Evolutionary conservation across 2,888 invertebrate species (phyloP), one percentile per base, ranked within the genome.

Genomic region (Drosophila vallismaia): DNA sequence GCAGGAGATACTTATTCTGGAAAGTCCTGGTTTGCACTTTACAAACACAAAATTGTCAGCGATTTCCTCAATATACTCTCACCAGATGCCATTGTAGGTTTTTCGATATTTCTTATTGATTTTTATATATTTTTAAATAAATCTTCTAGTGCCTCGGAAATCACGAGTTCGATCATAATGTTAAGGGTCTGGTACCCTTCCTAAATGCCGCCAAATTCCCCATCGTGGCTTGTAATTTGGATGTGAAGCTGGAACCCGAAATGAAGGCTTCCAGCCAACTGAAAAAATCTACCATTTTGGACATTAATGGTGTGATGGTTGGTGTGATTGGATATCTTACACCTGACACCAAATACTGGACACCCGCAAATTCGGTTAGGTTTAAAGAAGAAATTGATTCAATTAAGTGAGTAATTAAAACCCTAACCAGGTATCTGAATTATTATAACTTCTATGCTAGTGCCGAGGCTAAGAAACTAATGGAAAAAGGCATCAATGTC

Each of bases 1-100:
- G 98, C 97, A 0, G 98, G 98, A 0, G 98, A 98, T 91, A 97
- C 97, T 0, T 98, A 95, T 90, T 97, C 97, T 0, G 98, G 98
- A 0, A 96, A 97, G 0, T 93, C 96, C 0, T 98, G 97, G 96
- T 98, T 96, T 92, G 95, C 95, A 3, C 92, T 96, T 7, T 96
- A 95, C 92, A 96, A 96, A 84, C 96, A 96, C 94, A 93, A 93
- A 77, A 95, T 97, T 10, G 95, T 96, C 0, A 93, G 95, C 0
- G 94, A 94, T 51, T 96, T 98, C 87, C 92, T 97, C 73, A 97
- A 97, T 88, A 92, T 94, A n/a, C 91, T 98, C n/a, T 92, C 94
- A 54, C 96, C 98, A 0, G 97, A 98, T 90, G 98, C 95, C n/a
- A 95, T 96, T 92, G 97, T 97, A 92, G 94, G 89, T 60, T 10